Conservation (phyloP, 2,888 invertebrate genomes). For the Horisme vitalbata region DNA sequence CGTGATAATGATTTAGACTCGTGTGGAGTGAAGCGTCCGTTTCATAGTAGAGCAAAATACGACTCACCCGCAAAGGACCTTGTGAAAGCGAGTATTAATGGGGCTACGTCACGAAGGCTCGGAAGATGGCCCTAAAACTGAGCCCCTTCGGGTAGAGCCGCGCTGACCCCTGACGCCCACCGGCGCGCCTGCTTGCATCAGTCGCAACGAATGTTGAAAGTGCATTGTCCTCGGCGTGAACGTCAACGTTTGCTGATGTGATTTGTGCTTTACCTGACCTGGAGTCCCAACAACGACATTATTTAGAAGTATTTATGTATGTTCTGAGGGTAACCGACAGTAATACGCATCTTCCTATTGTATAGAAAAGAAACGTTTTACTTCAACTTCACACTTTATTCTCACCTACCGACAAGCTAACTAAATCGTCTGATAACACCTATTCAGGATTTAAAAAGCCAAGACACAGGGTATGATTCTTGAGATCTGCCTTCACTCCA, state of each 20-base stretch:
- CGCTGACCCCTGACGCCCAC: constrained; percentile 33
- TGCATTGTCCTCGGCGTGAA: constrained; percentile 34
- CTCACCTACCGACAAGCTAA: too few relatives aligned
- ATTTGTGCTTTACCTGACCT: constrained; percentile 18
- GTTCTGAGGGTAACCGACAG: too few relatives aligned
- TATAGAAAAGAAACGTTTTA: too few relatives aligned
- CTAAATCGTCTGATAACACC: too few relatives aligned
- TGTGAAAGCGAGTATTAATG: constrained; percentile 20
- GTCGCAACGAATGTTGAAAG: constrained; percentile 30
- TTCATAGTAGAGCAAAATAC: constrained; percentile 13
- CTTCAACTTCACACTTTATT: too few relatives aligned
- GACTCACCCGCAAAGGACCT: constrained; percentile 18
- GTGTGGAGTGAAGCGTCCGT: constrained; percentile 21
- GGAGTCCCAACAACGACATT: constrained; percentile 1
- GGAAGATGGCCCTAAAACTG: constrained; percentile 20
- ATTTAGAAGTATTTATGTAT: too few relatives aligned
- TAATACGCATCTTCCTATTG: too few relatives aligned
- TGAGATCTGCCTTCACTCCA: not conserved
- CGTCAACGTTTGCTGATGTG: constrained; percentile 16
- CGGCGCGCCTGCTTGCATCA: constrained; percentile 23
- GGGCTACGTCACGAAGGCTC: constrained; percentile 17
- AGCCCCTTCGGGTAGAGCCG: constrained; percentile 15
- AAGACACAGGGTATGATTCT: too few relatives aligned
- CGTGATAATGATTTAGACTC: constrained; percentile 25
- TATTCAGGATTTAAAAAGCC: too few relatives aligned